Evolutionary conservation across 1,140 invertebrate species (phyloP).

Genomic region (Danaus melanippus): DNA sequence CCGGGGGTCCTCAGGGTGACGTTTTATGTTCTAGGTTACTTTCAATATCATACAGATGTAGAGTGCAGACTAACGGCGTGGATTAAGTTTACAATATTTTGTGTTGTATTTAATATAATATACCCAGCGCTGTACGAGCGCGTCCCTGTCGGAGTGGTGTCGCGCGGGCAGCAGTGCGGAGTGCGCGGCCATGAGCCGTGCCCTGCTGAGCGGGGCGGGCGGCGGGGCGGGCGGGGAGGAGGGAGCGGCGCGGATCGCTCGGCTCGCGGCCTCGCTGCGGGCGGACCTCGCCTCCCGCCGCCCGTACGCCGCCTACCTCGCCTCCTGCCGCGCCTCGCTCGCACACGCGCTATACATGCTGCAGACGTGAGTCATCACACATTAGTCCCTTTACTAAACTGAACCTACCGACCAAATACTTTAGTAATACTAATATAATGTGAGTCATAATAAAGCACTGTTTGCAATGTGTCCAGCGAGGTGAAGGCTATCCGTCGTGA

Average conservation of each 20-base stretch:
- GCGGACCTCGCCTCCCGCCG: conserved; percentile 47
- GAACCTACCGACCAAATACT: too few relatives aligned
- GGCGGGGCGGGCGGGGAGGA: conserved; percentile 9
- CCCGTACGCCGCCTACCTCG: conserved; percentile 82
- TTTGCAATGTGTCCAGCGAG: conserved; percentile 21
- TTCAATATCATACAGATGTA: too few relatives aligned
- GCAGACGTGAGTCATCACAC: conserved; percentile 65
- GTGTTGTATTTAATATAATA: too few relatives aligned
- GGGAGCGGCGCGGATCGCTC: conserved; percentile 23
- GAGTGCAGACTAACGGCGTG: too few relatives aligned
- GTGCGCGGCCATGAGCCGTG: conserved; percentile 38
- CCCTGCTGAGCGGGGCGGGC: conserved; percentile 14
- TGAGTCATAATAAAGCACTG: too few relatives aligned
- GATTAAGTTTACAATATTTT: too few relatives aligned
- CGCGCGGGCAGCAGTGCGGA: conserved; percentile 34
- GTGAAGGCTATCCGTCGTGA: conserved; percentile 38
- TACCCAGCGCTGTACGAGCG: conserved; percentile 41
- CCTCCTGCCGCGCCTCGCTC: conserved; percentile 79
- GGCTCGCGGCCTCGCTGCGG: conserved; percentile 46
- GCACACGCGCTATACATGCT: conserved; percentile 77
- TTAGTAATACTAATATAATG: too few relatives aligned
- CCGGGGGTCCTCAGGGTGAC: too few relatives aligned
- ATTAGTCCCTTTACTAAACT: too few relatives aligned
- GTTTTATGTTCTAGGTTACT: too few relatives aligned
- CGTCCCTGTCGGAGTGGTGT: conserved; percentile 47